phyloP scores from a whole-genome alignment of 1,140 invertebrate genomes.

The Ceratoteleas bidentatus region DNA sequence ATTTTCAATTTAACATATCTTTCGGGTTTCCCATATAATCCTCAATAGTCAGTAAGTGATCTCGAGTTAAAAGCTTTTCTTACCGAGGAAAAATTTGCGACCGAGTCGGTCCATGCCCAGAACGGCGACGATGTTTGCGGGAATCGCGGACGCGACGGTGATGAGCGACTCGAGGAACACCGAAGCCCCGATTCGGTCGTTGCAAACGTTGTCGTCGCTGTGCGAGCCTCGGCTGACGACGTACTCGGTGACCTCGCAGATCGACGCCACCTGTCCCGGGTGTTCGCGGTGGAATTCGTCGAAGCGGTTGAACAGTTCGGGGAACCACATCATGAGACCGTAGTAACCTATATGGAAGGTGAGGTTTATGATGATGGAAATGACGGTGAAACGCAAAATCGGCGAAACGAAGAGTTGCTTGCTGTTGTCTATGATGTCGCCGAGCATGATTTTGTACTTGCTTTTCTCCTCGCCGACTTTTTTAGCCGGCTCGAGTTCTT shows the following conservation, averaged over 20 bases:
- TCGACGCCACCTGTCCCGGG: slow-evolving; percentile 83
- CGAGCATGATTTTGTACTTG: slow-evolving; percentile 86
- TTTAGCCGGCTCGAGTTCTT: slow-evolving; percentile 82
- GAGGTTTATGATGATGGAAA: slow-evolving; percentile 93
- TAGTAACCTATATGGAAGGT: slow-evolving; percentile 95
- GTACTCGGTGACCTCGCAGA: slow-evolving; percentile 89
- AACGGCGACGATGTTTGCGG: slow-evolving; percentile 91
- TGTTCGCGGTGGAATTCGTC: slow-evolving; percentile 86
- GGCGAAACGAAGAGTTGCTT: slow-evolving; percentile 89
- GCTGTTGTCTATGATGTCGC: slow-evolving; percentile 89
- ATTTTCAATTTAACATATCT: no score
- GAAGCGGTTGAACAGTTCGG: slow-evolving; percentile 92
- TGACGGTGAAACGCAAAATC: slow-evolving; percentile 89
- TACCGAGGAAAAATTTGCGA: slow-evolving; percentile 93
- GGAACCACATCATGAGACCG: slow-evolving; percentile 95
- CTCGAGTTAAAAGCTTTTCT: no score
- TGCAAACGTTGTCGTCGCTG: slow-evolving; percentile 83
- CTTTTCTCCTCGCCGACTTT: slow-evolving; percentile 75
- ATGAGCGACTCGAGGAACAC: slow-evolving; percentile 94
- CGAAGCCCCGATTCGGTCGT: slow-evolving; percentile 86
- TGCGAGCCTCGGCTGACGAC: slow-evolving; percentile 86
- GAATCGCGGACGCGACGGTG: slow-evolving; percentile 91
- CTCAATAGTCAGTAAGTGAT: no score
- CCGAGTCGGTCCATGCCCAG: slow-evolving; percentile 89
- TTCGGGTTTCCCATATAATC: no score